Base-by-base conservation (phyloP, 2,113 vertebrate genomes). In the Ancistrus triradiatus region DNA sequence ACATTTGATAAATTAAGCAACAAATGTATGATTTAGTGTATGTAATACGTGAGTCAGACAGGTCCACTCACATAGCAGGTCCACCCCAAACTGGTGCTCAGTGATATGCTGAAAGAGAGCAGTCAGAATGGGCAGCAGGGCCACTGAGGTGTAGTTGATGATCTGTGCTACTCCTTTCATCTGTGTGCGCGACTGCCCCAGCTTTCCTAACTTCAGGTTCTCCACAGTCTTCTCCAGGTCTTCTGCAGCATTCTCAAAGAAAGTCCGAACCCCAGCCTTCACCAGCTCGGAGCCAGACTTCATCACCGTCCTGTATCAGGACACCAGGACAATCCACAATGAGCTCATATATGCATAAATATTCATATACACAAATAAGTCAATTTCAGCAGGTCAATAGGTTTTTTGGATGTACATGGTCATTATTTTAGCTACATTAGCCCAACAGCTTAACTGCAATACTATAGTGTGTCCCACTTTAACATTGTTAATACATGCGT, bases 241-340 rank as follows among this genome's bases (percentile, higher is more conserved):
- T 85, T 98, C 95, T 0, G 94, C 88, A 7, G 95, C 95, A 42
- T 91, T 96, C 81, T 98, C 95, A 74, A 98, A 98, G 87, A 98
- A 97, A 0, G 88, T 78, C 51, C 89, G 86, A 1, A 98, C 73
- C 10, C 92, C 91, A 0, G 92, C 95, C 79, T 98, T 98, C 67
- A 98, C 94, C 73, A 96, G 83, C 84, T 98, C 95, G 0, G 93
- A 88, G 65, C 95, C 95, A 0, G 93, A 97, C 81, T 96, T 98
- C 95, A 98, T 96, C 75, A 98, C 95, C 0, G 94, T 98, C 74
- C 95, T 98, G 75, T 13, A 44, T 4, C 27, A 5, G 38, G 15
- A 40, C 3, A 2, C 37, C 2, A 21, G 3, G 25, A 6, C 9
- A 3, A 42, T 51, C n/a, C 6, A 7, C 7, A 47, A 3, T 2